Conservation (phyloP, 2,888 invertebrate genomes). For the Rhagonycha lutea region DNA sequence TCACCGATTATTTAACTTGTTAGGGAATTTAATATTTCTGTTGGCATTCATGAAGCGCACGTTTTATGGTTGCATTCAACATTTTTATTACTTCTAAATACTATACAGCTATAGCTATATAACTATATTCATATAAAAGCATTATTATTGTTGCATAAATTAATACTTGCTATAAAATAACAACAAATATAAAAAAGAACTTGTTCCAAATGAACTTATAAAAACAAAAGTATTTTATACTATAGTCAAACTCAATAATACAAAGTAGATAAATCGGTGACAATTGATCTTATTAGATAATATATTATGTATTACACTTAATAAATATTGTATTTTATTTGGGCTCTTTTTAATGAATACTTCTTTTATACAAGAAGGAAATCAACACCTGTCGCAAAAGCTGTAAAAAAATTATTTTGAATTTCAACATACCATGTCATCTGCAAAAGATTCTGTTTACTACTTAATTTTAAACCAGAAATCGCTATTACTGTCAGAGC, state of each 20-base stretch:
- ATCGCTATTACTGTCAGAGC: neutral
- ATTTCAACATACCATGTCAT: neutral
- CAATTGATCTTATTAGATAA: too few species aligned
- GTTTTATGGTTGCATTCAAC: neutral
- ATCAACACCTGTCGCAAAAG: neutral
- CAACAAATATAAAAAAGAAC: too few species aligned
- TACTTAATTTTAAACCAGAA: neutral
- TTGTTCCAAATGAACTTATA: too few species aligned
- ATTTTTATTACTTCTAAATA: neutral
- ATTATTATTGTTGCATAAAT: neutral
- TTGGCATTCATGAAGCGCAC: neutral
- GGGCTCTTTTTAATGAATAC: too few species aligned
- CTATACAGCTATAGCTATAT: too few species aligned
- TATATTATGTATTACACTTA: too few species aligned
- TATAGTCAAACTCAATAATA: neutral
- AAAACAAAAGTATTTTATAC: too few species aligned
- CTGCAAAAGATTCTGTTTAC: neutral
- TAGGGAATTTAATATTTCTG: slow-evolving; percentile 12
- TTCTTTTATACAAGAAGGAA: too few species aligned
- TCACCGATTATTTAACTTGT: slow-evolving; percentile 19
- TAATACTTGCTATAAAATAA: neutral
- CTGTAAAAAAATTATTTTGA: neutral
- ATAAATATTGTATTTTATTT: too few species aligned
- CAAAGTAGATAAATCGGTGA: too few species aligned
- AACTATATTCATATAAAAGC: neutral